phyloP scores from a whole-genome alignment of 2,797 vertebrate genomes.

The Prunella strophiata region DNA sequence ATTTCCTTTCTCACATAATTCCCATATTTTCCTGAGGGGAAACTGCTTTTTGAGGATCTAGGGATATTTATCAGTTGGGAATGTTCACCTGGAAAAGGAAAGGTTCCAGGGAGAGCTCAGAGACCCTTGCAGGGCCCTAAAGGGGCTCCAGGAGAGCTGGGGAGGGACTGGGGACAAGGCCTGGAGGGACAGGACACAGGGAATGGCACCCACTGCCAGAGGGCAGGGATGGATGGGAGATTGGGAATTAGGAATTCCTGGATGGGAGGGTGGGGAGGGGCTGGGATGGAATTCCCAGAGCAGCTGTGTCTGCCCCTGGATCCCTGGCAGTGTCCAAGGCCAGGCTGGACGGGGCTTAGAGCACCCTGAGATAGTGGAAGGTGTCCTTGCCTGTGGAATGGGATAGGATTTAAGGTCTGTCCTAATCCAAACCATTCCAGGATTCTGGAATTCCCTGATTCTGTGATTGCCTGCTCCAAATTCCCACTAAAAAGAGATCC shows the following conservation, averaged over 20 bases:
- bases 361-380: rapidly evolving
- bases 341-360: not conserved
- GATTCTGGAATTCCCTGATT: not conserved
- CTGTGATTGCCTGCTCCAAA: not conserved
- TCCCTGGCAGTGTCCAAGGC: not conserved
- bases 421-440: not conserved
- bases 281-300: not conserved
- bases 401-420: not conserved
- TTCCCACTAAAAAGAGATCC: not conserved
- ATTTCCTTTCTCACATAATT: not conserved
- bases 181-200: not conserved
- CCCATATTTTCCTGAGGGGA: not conserved
- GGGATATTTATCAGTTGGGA: not conserved
- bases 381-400: not conserved
- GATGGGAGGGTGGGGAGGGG: not conserved
- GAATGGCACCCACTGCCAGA: not conserved
- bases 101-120: not conserved
- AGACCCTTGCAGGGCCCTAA: not conserved
- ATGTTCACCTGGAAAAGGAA: rapidly evolving
- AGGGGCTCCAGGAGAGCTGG: not conserved
- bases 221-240: rapidly evolving
- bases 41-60: not conserved
- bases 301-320: not conserved
- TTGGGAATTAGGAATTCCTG: not conserved
- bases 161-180: not conserved